A percentile compares a stretch with the other conserved stretches of the same genome.
phyloP scores from a whole-genome alignment of 37 sponge, comb jelly and placozoan species.

The Dysidea cf. avara region DNA sequence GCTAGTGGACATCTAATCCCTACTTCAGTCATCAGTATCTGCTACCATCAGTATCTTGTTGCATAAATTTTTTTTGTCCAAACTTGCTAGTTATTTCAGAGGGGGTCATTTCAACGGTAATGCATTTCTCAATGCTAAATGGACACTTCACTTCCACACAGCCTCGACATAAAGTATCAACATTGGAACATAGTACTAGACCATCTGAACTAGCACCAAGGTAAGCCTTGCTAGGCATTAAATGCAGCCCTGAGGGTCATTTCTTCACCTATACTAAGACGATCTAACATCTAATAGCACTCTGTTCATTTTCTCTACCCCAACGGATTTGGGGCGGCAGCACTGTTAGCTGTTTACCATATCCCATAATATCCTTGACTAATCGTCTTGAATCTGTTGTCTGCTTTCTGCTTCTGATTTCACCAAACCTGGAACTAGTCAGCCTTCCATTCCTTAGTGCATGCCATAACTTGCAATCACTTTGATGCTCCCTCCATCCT shows the following conservation, averaged over 20 bases:
- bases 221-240: conserved; percentile 1
- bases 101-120: conserved; percentile 7
- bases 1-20: background rate
- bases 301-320: conserved; percentile 3
- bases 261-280: background rate
- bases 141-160: conserved; percentile 1
- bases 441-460: no score
- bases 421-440: no score
- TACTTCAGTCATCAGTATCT: background rate
- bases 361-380: background rate
- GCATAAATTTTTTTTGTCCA: conserved; percentile 3
- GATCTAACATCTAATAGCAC: background rate
- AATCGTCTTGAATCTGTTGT: background rate
- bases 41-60: background rate
- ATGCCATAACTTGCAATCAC: no score
- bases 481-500: background rate
- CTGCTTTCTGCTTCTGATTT: no score
- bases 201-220: conserved; percentile 2
- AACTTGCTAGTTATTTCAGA: background rate
- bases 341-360: background rate
- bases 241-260: conserved; percentile 3
- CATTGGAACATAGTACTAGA: background rate
- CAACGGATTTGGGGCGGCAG: conserved; percentile 1
- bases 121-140: conserved; percentile 8
- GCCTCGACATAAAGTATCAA: background rate